A percentile compares a stretch with the other conserved stretches of the same genome.
phyloP scores from a whole-genome alignment of 1,140 invertebrate species.

The Reticulitermes speratus region DNA sequence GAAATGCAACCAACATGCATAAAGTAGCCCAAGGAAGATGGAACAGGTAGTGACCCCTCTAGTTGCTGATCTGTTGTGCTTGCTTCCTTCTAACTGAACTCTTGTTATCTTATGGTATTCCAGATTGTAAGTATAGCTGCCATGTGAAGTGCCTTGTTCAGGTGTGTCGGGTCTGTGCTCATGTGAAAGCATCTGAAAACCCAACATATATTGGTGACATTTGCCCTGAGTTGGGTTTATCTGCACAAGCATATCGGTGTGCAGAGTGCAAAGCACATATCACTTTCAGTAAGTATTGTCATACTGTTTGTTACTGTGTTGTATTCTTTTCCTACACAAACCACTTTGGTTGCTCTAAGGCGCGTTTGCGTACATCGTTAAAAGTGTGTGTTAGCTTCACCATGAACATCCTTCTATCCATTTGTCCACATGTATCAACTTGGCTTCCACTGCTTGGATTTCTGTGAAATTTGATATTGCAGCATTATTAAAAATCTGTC shows the following conservation, averaged over 20 bases:
- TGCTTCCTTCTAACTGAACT: neutral
- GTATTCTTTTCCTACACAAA: neutral
- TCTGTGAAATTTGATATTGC: no score
- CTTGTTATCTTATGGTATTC: constrained; percentile 35
- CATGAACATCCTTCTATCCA: no score
- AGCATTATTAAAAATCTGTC: no score
- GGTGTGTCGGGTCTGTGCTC: constrained; percentile 72
- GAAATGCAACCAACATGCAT: no score
- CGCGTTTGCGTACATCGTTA: no score
- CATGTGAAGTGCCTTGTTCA: constrained; percentile 77
- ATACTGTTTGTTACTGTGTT: neutral
- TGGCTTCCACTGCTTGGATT: no score
- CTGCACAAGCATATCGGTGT: constrained; percentile 74
- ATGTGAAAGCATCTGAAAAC: constrained; percentile 72
- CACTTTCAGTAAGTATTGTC: constrained; percentile 68
- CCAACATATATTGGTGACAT: constrained; percentile 73
- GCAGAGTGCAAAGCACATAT: constrained; percentile 73
- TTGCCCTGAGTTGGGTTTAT: constrained; percentile 78
- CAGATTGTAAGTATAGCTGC: constrained; percentile 66
- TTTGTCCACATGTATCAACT: no score
- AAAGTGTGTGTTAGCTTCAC: no score
- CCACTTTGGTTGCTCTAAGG: constrained; percentile 26
- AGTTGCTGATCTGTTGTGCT: neutral
- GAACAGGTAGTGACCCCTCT: no score
- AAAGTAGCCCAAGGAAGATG: no score